phyloP scores from a whole-genome alignment of 1,140 invertebrate species.

The Chelonus insularis region DNA sequence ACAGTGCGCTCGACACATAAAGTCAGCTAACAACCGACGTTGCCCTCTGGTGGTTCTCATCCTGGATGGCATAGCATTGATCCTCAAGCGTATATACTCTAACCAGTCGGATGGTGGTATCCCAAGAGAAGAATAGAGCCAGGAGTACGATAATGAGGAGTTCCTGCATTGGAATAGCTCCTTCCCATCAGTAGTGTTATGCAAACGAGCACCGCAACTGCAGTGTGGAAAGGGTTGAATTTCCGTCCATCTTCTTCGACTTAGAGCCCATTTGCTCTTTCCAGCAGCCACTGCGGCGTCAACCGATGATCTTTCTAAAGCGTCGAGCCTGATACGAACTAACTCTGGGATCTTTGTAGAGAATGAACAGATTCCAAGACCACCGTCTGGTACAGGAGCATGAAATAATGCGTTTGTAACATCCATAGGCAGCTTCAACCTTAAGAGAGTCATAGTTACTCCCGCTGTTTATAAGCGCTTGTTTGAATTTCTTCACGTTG shows the following conservation, averaged over 20 bases:
- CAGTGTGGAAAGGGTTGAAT: too few species aligned
- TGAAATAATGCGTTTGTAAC: conserved; percentile 30
- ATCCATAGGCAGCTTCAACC: conserved; percentile 31
- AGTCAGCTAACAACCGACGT: background rate
- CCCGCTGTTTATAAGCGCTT: conserved; percentile 77
- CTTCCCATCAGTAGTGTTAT: conserved; percentile 5
- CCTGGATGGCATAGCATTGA: conserved; percentile 39
- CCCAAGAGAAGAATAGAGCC: background rate
- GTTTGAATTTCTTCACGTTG: conserved; percentile 70
- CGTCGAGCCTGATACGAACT: background rate
- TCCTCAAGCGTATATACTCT: conserved; percentile 37
- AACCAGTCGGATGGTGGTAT: conserved; percentile 38
- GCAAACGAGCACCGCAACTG: background rate
- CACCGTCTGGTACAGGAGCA: too few species aligned
- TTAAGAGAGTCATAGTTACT: too few species aligned
- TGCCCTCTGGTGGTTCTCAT: conserved; percentile 28
- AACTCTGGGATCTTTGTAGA: background rate
- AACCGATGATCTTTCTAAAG: background rate
- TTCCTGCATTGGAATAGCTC: conserved; percentile 3
- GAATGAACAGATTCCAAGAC: conserved; percentile 29
- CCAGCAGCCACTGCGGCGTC: background rate
- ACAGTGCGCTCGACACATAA: conserved; percentile 42
- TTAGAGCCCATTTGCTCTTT: background rate
- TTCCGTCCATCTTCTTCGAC: background rate
- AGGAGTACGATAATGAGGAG: background rate